Base-by-base conservation (phyloP, 1,140 invertebrate genomes). In the Temnothorax nylanderi region DNA sequence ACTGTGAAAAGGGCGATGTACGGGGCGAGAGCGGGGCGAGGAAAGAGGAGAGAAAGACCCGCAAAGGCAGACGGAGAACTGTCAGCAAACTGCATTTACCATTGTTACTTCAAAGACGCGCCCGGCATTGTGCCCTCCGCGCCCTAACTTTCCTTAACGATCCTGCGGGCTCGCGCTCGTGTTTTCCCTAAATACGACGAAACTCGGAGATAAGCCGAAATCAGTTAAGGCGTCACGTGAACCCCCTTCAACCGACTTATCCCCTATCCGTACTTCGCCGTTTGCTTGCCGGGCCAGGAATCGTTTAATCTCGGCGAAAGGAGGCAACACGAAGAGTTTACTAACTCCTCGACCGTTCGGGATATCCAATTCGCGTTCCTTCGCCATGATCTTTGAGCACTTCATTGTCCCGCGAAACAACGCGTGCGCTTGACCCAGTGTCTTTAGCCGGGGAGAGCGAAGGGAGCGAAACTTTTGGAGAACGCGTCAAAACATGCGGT, bases 21-120 rank as follows among this genome's bases (percentile, higher is more conserved):
- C n/a, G 56, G 21, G 56, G 21, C 16, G 65, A 34, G 44, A 37
- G 6, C 47, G 16, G 67, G 11, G 47, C 41, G 60, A 32, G 13
- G 32, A 37, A n/a, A 16, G 26, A 7, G 16, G n/a, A 37, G 64
- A 62, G 67, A 69, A 21, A 87, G 76, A 81, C 41, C 69, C 69
- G 67, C 71, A 56, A 37, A 87, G 77, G 54, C 64, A 85, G 77
- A 85, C 71, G 49, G 69, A 60, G 86, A 92, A 91, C 91, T 92
- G 90, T 89, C 87, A 87, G 86, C 86, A 88, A 91, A 92, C 89
- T 89, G 89, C 91, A 92, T 92, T 92, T 91, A 91, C 91, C 86
- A 88, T 92, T 87, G 91, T 92, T 91, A 86, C 77, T 86, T 58
- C 80, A 76, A 85, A 89, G 82, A 76, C 77, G 62, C 75, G 80